Evolutionary conservation across 2,113 vertebrate species (phyloP).

Genomic region (Ciconia maguari): DNA sequence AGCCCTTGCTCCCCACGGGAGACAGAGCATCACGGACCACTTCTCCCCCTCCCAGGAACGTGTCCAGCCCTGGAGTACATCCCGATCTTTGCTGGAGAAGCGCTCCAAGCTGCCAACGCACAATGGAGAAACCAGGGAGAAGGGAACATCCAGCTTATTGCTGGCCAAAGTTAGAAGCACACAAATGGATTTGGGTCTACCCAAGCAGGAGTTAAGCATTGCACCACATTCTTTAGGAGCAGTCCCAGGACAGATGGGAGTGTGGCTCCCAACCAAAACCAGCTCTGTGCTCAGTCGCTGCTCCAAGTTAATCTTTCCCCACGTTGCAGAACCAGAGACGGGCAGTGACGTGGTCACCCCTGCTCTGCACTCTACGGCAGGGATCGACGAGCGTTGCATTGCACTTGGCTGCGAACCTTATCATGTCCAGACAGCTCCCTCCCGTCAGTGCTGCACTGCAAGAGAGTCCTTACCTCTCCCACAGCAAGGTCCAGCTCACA

Average conservation of each 20-base stretch:
- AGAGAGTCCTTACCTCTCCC: background rate
- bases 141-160: background rate
- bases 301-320: background rate
- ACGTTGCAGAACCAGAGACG: background rate
- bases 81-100: background rate
- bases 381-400: background rate
- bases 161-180: background rate
- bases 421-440: background rate
- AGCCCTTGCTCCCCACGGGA: background rate
- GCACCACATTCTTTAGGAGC: background rate
- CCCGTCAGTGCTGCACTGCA: background rate
- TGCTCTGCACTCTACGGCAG: background rate
- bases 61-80: background rate
- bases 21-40: background rate
- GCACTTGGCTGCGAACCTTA: background rate
- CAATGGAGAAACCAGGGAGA: background rate
- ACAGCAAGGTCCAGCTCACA: background rate
- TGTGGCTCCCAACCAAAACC: accelerated
- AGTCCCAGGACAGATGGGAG: background rate
- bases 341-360: background rate
- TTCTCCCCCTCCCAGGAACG: background rate
- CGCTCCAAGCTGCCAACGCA: background rate
- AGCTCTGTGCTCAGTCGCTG: background rate
- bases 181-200: background rate
- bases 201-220: background rate